Base-by-base conservation (phyloP, 2,797 vertebrate species). In the Sparus aurata region DNA sequence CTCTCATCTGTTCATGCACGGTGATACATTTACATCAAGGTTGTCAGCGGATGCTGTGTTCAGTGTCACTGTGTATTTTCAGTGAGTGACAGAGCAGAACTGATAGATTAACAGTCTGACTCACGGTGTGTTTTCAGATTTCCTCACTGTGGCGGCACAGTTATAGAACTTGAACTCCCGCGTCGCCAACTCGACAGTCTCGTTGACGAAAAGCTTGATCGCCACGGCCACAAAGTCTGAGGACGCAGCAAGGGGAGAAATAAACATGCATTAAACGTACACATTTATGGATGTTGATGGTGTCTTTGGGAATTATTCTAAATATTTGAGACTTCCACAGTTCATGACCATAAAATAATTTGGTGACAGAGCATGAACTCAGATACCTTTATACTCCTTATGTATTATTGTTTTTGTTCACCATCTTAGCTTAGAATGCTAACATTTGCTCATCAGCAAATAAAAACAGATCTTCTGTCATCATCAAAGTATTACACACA, bases 81-180 rank as follows among this genome's bases (percentile, higher is more conserved):
- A n/a, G 70, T 73, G 84, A 92, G 85, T 85, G 89, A 88, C 84
- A 70, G 86, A 85, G 90, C 85, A 80, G 80, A 87, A 87, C 73
- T 78, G 87, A 91, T 83, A 77, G 86, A 89, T 76, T 60, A 80
- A 74, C 74, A 69, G 64, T 82, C 85, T 49, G 70, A 98, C 98
- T 97, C 94, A 99, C 98, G 98, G 98, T 30, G 96, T 96, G 86
- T 98, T 98, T 92, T 96, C 95, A 7, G 92, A 89, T 86, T 96
- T 96, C 89, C 93, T 96, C 92, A 97, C 96, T 53, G 98, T 96
- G 73, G 97, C 95, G 12, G 94, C 95, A 66, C 98, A 99, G 93
- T 98, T 97, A 65, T 99, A 99, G 94, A 99, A 99, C 68, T 96
- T 96, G 83, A 97, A 99, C 75, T 94, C 94, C 73, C 95, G 94